A percentile compares a stretch with the other conserved stretches of the same genome.
Conservation (phyloP, 2,113 vertebrate species). For the Alces alces region DNA sequence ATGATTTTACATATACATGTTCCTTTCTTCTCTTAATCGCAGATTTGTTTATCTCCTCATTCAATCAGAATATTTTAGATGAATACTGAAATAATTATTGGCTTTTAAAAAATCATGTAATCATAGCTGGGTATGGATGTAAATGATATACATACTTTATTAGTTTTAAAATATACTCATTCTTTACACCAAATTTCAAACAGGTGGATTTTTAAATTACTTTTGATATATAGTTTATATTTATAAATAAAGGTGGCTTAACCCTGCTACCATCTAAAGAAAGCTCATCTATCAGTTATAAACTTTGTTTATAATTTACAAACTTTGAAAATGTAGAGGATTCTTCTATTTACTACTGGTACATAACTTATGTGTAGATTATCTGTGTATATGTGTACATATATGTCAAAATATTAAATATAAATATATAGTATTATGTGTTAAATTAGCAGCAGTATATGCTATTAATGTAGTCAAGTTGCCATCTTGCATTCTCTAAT, state of each 20-base stretch:
- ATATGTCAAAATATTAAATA: background rate
- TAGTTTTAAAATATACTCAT: constrained; percentile 38
- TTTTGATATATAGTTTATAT: background rate
- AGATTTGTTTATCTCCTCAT: constrained; percentile 51
- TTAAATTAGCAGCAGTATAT: background rate
- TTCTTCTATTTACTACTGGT: background rate
- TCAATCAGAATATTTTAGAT: constrained; percentile 62
- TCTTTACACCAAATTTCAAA: constrained; percentile 15
- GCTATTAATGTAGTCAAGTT: background rate
- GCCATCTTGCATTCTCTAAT: background rate
- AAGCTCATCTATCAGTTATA: background rate
- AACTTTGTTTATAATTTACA: background rate
- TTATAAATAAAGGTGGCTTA: constrained; percentile 43
- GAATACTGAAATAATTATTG: constrained; percentile 62
- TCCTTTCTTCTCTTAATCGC: constrained; percentile 39
- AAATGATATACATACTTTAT: constrained; percentile 51
- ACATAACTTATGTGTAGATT: background rate
- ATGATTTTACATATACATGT: constrained; percentile 15
- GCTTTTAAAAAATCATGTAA: constrained; percentile 54
- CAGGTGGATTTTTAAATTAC: background rate
- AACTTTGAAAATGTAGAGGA: constrained; percentile 4
- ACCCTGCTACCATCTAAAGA: background rate
- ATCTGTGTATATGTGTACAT: background rate
- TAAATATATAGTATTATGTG: background rate
- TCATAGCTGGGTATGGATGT: constrained; percentile 8